Conservation (phyloP, 2,888 invertebrate species). For the Scaeva pyrastri region DNA sequence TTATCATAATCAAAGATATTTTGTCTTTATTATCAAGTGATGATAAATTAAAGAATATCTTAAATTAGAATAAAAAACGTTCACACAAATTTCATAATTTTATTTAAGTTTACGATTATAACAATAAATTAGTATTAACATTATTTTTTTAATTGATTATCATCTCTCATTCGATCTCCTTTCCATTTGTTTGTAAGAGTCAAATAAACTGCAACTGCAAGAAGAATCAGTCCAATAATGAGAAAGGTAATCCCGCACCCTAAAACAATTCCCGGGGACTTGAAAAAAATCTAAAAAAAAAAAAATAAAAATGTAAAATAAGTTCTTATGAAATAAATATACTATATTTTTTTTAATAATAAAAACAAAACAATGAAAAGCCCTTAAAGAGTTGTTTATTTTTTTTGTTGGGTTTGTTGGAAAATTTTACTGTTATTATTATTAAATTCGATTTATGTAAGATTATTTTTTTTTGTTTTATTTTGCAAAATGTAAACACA, state of each 20-base stretch:
- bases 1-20: too few relatives aligned
- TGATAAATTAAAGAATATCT: too few relatives aligned
- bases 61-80: not conserved
- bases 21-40: too few relatives aligned
- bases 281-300: constrained; percentile 71
- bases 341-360: too few relatives aligned
- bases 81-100: not conserved
- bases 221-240: constrained; percentile 70
- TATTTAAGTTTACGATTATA: not conserved
- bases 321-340: too few relatives aligned
- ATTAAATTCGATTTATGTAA: too few relatives aligned
- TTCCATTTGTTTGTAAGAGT: constrained; percentile 63
- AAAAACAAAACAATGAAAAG: too few relatives aligned
- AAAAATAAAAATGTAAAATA: not conserved
- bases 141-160: not conserved
- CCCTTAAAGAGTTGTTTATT: too few relatives aligned
- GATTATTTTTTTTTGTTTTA: too few relatives aligned
- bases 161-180: not conserved
- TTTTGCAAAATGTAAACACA: too few relatives aligned
- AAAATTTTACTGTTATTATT: too few relatives aligned
- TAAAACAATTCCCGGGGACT: constrained; percentile 67
- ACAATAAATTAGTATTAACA: not conserved
- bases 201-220: constrained; percentile 63
- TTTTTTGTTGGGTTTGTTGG: too few relatives aligned
- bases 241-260: constrained; percentile 70